These are phyloP conservation scores for Moxostoma hubbsi DNA, from an alignment of 2,797 vertebrate genomes.

Conservation along the genomic window DNA sequence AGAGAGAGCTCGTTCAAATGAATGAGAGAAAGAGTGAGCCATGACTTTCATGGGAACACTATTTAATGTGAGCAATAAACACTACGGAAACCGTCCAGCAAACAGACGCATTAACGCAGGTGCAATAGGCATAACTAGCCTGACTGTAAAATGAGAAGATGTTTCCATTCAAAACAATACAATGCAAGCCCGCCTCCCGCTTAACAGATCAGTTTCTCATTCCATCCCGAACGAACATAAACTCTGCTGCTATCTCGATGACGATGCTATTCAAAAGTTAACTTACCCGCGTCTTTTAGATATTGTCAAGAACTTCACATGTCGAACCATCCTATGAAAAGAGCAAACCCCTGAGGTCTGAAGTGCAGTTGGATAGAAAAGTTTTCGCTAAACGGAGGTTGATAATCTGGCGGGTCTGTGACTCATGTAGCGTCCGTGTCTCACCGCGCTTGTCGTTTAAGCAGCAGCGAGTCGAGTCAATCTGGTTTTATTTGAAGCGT, in stretches of 20 bases:
- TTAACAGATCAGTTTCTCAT: neutral
- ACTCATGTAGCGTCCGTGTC: too few species aligned
- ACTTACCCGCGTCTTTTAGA: constrained; percentile 16
- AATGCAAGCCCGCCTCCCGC: neutral
- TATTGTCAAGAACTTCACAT: neutral
- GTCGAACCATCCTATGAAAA: neutral
- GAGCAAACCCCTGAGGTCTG: neutral
- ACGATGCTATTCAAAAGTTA: constrained; percentile 12
- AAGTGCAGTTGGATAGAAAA: constrained; percentile 1
- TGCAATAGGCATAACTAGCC: neutral
- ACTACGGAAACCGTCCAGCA: neutral
- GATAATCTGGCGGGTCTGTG: neutral
- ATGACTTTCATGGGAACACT: neutral
- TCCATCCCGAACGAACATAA: neutral
- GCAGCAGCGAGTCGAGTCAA: neutral
- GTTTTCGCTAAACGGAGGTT: constrained; percentile 10
- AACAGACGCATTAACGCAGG: neutral
- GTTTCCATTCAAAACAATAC: neutral
- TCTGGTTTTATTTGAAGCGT: neutral
- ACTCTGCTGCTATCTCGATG: constrained; percentile 26
- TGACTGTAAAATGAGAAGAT: neutral
- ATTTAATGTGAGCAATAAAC: neutral
- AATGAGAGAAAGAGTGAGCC: neutral
- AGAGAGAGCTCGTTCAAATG: neutral
- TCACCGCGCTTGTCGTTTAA: too few species aligned